A percentile compares a stretch with the other conserved stretches of the same genome.
Evolutionary conservation across 2,888 invertebrate species (phyloP).

Genomic region (Embidobia sp.): DNA sequence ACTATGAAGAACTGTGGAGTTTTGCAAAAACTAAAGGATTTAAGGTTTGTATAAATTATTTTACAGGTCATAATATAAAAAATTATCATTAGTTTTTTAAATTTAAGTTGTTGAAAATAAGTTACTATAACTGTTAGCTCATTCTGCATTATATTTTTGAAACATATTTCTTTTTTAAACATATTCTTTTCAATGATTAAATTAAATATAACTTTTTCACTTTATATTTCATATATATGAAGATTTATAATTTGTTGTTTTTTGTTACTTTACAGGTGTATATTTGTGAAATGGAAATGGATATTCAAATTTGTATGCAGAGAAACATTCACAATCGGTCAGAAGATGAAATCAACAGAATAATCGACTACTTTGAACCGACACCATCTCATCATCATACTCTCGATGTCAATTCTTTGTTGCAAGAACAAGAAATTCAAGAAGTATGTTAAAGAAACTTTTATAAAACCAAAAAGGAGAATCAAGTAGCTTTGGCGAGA

Average conservation of each 20-base stretch:
- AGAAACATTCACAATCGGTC: conserved; percentile 92
- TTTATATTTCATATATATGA: neutral
- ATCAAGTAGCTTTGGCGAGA: too few relatives aligned
- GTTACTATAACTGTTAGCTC: too few relatives aligned
- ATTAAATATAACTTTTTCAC: too few relatives aligned
- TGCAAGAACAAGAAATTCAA: conserved; percentile 91
- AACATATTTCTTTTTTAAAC: too few relatives aligned
- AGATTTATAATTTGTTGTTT: conserved; percentile 4
- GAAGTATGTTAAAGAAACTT: conserved; percentile 83
- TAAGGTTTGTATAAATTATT: conserved; percentile 85
- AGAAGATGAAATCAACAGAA: conserved; percentile 89
- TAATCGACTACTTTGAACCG: conserved; percentile 87
- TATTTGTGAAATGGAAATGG: conserved; percentile 93
- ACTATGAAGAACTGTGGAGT: conserved; percentile 94
- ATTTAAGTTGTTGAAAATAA: too few relatives aligned
- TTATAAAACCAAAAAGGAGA: too few relatives aligned
- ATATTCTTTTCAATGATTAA: too few relatives aligned
- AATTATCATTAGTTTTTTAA: too few relatives aligned
- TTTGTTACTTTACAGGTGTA: conserved; percentile 87
- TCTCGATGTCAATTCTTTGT: conserved; percentile 90
- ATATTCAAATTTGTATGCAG: conserved; percentile 89
- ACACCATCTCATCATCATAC: conserved; percentile 92
- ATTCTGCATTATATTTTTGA: too few relatives aligned
- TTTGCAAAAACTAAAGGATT: conserved; percentile 92
- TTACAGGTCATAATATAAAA: too few relatives aligned